Evolutionary conservation across 2,888 invertebrate species (phyloP), one percentile per base, ranked within the genome.

Genomic region (Aspidapion aeneum): DNA sequence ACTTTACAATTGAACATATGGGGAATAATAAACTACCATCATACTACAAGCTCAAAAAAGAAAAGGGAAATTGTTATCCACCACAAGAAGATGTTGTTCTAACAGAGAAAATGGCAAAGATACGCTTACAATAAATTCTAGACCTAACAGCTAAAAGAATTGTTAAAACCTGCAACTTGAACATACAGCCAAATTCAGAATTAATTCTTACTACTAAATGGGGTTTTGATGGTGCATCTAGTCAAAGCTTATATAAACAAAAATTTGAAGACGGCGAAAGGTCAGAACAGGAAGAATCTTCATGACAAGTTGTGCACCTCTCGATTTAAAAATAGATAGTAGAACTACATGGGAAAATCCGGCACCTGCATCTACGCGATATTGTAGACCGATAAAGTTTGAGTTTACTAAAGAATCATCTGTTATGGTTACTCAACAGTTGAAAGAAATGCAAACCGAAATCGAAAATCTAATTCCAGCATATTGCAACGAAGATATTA

Each of bases 141-240:
- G 54, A 54, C 19, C 54, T 54, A 54, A 54, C 54, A 17, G 54
- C 18, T 17, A 54, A 18, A 18, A 16, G 54, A 54, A 54, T 54
- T 54, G 54, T 54, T 54, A 18, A 54, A 17, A 18, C 18, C 19
- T 17, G 18, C 17, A 54, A 54, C 18, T 18, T 54, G 16, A 54
- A 18, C 18, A 54, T 54, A 18, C n/a, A n/a, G n/a, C n/a, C n/a
- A n/a, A n/a, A n/a, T n/a, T n/a, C n/a, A n/a, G n/a, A n/a, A n/a
- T n/a, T n/a, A n/a, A n/a, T n/a, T n/a, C n/a, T n/a, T n/a, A 48
- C 63, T 54, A 64, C 62, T 50, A 60, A 67, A 71, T 68, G 65
- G 68, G 52, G 52, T 3, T 52, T 52, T 52, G 52, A 52, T 52
- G 52, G 52, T 52, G 52, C n/a, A 52, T 9, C 7, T 52, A 9